A percentile compares a stretch with the other conserved stretches of the same genome.
phyloP scores from a whole-genome alignment of 2,888 invertebrate genomes.

The Drosophila suboccidentalis region DNA sequence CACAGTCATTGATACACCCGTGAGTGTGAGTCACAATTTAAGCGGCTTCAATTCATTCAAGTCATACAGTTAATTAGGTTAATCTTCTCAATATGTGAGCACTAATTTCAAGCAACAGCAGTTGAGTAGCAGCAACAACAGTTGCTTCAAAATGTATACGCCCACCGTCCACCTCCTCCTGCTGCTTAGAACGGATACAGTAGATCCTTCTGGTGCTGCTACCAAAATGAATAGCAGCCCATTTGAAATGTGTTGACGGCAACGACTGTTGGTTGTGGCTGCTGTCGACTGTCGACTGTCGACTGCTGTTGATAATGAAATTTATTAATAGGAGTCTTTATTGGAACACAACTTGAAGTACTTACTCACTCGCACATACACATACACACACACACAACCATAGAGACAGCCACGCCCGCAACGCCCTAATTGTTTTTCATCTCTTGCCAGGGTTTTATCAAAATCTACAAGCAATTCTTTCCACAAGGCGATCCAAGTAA shows the following conservation, averaged over 20 bases:
- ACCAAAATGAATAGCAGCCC: constrained; percentile 50
- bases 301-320: constrained; percentile 69
- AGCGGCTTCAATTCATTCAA: constrained; percentile 67
- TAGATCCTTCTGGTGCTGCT: constrained; percentile 3
- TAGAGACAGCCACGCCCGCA: constrained; percentile 15
- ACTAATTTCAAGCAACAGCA: constrained; percentile 57
- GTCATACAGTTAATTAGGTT: constrained; percentile 75
- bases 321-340: constrained; percentile 66
- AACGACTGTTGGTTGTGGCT: constrained; percentile 42
- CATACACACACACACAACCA: constrained; percentile 7
- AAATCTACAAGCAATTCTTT: constrained; percentile 99
- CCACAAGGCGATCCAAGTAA: constrained; percentile 99
- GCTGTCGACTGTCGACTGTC: constrained; percentile 49
- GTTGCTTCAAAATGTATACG: constrained; percentile 28
- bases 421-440: constrained; percentile 51
- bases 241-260: constrained; percentile 64
- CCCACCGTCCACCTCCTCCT: not conserved
- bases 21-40: constrained; percentile 13
- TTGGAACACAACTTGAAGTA: constrained; percentile 40
- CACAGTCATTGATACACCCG: not conserved
- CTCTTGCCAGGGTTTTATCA: constrained; percentile 96
- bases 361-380: constrained; percentile 13
- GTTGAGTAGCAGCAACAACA: constrained; percentile 30
- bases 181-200: not conserved
- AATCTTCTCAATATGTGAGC: constrained; percentile 70